Evolutionary conservation across 2,113 vertebrate species (phyloP).

Genomic region (Ellobius talpinus): DNA sequence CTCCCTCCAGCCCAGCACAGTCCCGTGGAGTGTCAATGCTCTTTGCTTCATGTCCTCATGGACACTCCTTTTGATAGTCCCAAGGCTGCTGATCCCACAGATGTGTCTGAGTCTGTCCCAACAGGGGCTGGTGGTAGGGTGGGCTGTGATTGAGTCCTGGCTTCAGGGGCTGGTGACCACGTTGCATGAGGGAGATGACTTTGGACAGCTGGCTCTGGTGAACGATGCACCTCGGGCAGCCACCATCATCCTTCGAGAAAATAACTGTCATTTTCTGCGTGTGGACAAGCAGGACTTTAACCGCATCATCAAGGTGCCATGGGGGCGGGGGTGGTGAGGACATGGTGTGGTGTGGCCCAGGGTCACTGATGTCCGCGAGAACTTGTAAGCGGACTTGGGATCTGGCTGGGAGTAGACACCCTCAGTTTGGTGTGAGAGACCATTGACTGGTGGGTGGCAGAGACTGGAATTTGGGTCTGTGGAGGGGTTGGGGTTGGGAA

Average conservation of each 20-base stretch:
- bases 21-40: not conserved
- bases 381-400: not conserved
- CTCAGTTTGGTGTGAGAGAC: not conserved
- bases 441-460: too few species aligned
- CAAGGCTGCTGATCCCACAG: not conserved
- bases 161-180: conserved; percentile 94
- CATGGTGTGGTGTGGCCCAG: not conserved
- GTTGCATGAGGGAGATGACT: conserved; percentile 95
- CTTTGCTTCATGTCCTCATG: not conserved
- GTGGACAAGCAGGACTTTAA: conserved; percentile 98
- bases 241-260: conserved; percentile 95
- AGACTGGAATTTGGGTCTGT: too few species aligned
- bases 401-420: not conserved
- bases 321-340: not conserved
- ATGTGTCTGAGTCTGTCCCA: not conserved
- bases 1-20: too few species aligned
- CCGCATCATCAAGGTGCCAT: conserved; percentile 93
- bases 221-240: conserved; percentile 95
- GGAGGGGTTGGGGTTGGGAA: not conserved
- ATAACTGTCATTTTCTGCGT: conserved; percentile 96
- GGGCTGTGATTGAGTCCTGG: conserved; percentile 8
- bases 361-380: not conserved
- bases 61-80: not conserved
- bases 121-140: not conserved
- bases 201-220: conserved; percentile 95